phyloP scores from a whole-genome alignment of 2,888 invertebrate genomes.

The Meghimatium bilineatum region DNA sequence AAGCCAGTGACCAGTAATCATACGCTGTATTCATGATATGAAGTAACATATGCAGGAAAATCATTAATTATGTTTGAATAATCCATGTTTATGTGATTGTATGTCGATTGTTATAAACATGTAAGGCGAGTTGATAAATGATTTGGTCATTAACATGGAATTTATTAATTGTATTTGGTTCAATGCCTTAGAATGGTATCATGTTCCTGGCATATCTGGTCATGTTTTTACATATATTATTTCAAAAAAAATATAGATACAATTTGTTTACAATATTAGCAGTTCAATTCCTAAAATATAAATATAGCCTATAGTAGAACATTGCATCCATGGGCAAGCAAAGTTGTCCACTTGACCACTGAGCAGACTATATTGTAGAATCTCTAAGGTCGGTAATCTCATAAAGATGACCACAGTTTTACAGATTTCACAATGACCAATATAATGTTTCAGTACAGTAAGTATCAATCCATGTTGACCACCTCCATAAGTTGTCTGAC shows the following conservation, averaged over 20 bases:
- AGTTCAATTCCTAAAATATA: background rate
- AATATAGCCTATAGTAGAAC: too few species aligned
- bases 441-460: too few species aligned
- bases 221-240: background rate
- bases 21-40: background rate
- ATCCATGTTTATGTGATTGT: background rate
- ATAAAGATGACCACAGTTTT: too few species aligned
- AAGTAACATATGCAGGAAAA: background rate
- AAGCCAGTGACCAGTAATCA: background rate
- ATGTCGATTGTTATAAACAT: background rate
- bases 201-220: background rate
- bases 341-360: too few species aligned
- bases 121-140: conserved; percentile 25
- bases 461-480: too few species aligned
- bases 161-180: conserved; percentile 17
- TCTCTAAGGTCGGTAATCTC: too few species aligned
- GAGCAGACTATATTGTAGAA: too few species aligned
- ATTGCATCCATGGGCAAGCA: too few species aligned
- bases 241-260: background rate
- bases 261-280: background rate
- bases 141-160: conserved; percentile 29
- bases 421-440: too few species aligned
- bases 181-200: background rate
- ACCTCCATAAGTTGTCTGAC: too few species aligned
- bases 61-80: background rate